These are phyloP conservation scores for Achroia grisella DNA, from an alignment of 1,140 invertebrate species.

Conservation along the genomic window DNA sequence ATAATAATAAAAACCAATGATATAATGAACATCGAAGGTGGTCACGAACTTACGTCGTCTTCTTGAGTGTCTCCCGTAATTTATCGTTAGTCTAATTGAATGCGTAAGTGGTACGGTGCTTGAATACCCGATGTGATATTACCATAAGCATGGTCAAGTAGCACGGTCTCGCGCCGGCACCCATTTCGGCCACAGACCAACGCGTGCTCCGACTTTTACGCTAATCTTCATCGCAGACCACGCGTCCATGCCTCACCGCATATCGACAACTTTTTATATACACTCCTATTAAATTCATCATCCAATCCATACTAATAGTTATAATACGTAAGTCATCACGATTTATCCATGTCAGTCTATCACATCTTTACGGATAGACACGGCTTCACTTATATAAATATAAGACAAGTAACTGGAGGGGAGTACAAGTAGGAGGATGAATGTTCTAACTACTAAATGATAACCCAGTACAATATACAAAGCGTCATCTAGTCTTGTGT, in stretches of 20 bases:
- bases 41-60: no score
- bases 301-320: slow-evolving; percentile 4
- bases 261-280: slow-evolving; percentile 32
- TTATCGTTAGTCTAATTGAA: not conserved
- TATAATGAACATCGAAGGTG: no score
- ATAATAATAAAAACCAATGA: no score
- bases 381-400: no score
- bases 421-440: no score
- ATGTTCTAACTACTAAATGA: no score
- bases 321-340: no score
- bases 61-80: no score
- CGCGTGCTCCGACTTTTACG: slow-evolving; percentile 12
- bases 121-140: slow-evolving; percentile 1
- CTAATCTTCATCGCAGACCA: slow-evolving; percentile 18
- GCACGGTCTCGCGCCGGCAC: slow-evolving; percentile 38
- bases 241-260: slow-evolving; percentile 35
- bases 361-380: not conserved
- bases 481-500: no score
- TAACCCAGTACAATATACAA: no score
- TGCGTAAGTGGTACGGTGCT: slow-evolving; percentile 1
- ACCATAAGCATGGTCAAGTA: slow-evolving; percentile 4
- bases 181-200: slow-evolving; percentile 28
- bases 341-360: no score
- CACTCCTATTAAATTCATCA: slow-evolving; percentile 23
- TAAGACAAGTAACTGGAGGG: no score